A percentile compares a stretch with the other conserved stretches of the same genome.
Conservation (phyloP, 2,888 invertebrate genomes). For the Lepidochitona cinerea region DNA sequence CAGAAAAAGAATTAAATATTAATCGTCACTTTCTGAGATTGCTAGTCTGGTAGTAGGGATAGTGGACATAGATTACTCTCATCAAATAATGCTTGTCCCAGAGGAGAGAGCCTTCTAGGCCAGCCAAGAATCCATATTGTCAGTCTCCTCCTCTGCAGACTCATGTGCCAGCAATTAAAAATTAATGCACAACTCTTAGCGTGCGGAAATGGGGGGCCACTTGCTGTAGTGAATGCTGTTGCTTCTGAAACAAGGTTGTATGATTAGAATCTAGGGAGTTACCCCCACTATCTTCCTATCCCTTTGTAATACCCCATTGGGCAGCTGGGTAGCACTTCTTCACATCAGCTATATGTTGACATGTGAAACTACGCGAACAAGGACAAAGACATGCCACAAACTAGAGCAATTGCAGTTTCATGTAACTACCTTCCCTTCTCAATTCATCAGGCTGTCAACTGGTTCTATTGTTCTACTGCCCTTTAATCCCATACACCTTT, state of each 20-base stretch:
- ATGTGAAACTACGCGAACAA: too few relatives aligned
- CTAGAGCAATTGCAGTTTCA: too few relatives aligned
- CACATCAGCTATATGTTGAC: too few relatives aligned
- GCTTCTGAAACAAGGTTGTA: background rate
- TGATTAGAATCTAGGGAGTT: background rate
- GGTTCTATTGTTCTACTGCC: too few relatives aligned
- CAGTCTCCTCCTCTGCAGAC: background rate
- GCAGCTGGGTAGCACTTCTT: too few relatives aligned
- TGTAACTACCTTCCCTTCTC: too few relatives aligned
- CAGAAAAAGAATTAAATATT: background rate
- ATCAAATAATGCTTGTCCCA: background rate
- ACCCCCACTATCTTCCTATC: background rate
- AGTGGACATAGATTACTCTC: conserved; percentile 5
- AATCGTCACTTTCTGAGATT: background rate
- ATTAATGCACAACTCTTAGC: conserved; percentile 6
- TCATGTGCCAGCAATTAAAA: background rate
- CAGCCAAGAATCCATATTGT: background rate
- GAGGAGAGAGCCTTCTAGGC: background rate
- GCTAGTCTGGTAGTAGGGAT: background rate
- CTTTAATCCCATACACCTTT: too few relatives aligned
- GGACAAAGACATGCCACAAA: too few relatives aligned
- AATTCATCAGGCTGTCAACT: too few relatives aligned
- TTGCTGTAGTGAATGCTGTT: background rate
- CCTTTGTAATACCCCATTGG: too few relatives aligned
- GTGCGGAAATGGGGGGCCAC: background rate